Evolutionary conservation across 2,888 invertebrate species (phyloP).

Genomic region (Unio delphinus): DNA sequence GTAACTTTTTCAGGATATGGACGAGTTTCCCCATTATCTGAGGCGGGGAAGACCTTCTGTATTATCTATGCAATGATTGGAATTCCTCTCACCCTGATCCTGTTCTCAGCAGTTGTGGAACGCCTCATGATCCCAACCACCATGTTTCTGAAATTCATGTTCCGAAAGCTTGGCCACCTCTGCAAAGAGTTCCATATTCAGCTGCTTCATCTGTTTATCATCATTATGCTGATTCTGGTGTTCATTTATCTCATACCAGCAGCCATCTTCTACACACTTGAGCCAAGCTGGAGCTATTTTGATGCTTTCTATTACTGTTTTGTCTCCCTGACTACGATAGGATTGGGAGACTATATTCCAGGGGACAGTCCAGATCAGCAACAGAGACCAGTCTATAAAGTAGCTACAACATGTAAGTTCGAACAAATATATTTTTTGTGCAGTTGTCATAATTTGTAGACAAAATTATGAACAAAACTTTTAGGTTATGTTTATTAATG

Average conservation of each 20-base stretch:
- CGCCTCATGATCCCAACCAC: slow-evolving; percentile 84
- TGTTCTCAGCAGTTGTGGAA: slow-evolving; percentile 87
- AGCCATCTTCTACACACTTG: slow-evolving; percentile 81
- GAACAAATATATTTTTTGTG: too few relatives aligned
- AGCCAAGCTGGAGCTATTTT: slow-evolving; percentile 87
- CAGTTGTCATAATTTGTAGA: background rate
- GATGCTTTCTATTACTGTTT: slow-evolving; percentile 94
- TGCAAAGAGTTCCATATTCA: slow-evolving; percentile 75
- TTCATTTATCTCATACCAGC: slow-evolving; percentile 85
- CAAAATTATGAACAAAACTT: background rate
- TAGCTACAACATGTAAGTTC: slow-evolving; percentile 81
- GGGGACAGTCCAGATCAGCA: slow-evolving; percentile 84
- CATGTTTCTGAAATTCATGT: slow-evolving; percentile 77
- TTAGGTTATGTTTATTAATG: too few relatives aligned
- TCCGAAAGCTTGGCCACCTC: slow-evolving; percentile 60
- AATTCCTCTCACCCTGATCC: slow-evolving; percentile 88
- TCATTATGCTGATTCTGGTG: slow-evolving; percentile 74
- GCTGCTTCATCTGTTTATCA: slow-evolving; percentile 82
- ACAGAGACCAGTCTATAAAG: slow-evolving; percentile 87
- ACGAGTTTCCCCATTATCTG: slow-evolving; percentile 88
- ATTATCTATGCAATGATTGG: slow-evolving; percentile 87
- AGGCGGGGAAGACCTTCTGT: slow-evolving; percentile 89
- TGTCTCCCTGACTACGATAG: slow-evolving; percentile 89
- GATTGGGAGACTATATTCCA: slow-evolving; percentile 91
- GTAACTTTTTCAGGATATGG: slow-evolving; percentile 81